Conservation (phyloP, 2,888 invertebrate genomes). For the Cryptophagus acutangulus region DNA sequence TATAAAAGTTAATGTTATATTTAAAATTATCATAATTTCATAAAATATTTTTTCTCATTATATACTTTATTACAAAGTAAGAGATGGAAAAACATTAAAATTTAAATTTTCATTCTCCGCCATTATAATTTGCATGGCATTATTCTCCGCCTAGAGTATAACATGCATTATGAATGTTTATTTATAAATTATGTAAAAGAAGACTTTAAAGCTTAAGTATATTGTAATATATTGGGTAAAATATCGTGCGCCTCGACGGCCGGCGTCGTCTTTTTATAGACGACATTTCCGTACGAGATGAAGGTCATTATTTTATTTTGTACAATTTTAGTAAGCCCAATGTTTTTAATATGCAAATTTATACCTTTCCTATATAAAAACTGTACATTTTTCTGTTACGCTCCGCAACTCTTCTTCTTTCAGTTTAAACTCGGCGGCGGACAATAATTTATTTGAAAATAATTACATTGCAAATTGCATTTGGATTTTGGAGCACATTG, state of each 20-base stretch:
- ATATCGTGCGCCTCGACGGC: slow-evolving; percentile 32
- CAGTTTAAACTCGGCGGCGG: background rate
- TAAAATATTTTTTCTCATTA: slow-evolving; percentile 24
- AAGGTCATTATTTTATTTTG: slow-evolving; percentile 34
- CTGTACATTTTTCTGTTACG: background rate
- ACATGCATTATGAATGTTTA: slow-evolving; percentile 50
- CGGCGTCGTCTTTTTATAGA: slow-evolving; percentile 31
- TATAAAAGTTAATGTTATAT: slow-evolving; percentile 9
- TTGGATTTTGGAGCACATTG: slow-evolving; percentile 30
- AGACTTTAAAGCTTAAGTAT: slow-evolving; percentile 43
- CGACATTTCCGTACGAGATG: slow-evolving; percentile 32
- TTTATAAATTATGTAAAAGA: slow-evolving; percentile 50
- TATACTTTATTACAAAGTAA: slow-evolving; percentile 30
- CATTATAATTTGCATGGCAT: slow-evolving; percentile 45
- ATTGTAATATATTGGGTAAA: slow-evolving; percentile 44
- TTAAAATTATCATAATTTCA: slow-evolving; percentile 24
- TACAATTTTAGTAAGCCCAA: slow-evolving; percentile 35
- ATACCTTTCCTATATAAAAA: slow-evolving; percentile 26
- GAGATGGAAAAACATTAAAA: slow-evolving; percentile 42
- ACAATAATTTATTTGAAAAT: slow-evolving; percentile 12
- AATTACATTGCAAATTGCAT: slow-evolving; percentile 30
- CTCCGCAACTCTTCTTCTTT: background rate
- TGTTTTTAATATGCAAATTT: slow-evolving; percentile 38
- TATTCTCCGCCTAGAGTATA: slow-evolving; percentile 42
- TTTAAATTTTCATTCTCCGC: slow-evolving; percentile 43